Evolutionary conservation across 2,797 vertebrate species (phyloP).

Genomic region (Dryobates pubescens): DNA sequence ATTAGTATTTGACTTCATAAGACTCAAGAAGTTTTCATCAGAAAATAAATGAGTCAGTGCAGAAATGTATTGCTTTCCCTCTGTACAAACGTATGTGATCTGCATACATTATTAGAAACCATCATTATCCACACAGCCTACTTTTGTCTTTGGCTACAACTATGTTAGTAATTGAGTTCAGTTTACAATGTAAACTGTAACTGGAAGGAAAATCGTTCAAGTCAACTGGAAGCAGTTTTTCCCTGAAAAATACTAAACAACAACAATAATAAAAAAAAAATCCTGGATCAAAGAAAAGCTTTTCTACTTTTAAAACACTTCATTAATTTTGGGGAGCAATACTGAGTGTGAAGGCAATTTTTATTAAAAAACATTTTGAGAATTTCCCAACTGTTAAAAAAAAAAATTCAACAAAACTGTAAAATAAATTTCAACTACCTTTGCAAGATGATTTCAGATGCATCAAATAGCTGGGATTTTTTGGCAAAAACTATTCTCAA

Average conservation of each 20-base stretch:
- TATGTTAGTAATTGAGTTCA: background rate
- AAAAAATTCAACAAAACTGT: background rate
- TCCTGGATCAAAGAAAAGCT: background rate
- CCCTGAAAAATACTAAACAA: background rate
- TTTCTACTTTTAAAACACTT: background rate
- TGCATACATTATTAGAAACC: slow-evolving; percentile 26
- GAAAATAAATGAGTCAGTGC: background rate
- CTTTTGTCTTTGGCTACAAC: slow-evolving; percentile 4
- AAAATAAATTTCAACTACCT: background rate
- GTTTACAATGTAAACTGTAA: background rate
- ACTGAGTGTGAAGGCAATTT: background rate
- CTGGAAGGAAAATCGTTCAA: slow-evolving; percentile 1
- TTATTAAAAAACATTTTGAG: background rate
- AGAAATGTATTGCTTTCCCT: background rate
- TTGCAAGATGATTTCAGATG: background rate
- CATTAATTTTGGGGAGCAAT: background rate
- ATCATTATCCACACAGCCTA: background rate
- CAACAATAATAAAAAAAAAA: background rate
- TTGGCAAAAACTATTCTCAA: background rate
- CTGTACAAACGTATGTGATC: background rate
- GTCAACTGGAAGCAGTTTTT: background rate
- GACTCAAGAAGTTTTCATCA: background rate
- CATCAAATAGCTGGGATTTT: accelerated
- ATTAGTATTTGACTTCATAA: background rate
- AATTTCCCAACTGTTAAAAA: background rate